phyloP scores from a whole-genome alignment of 2,888 invertebrate species.

The Leptogaster cylindrica region DNA sequence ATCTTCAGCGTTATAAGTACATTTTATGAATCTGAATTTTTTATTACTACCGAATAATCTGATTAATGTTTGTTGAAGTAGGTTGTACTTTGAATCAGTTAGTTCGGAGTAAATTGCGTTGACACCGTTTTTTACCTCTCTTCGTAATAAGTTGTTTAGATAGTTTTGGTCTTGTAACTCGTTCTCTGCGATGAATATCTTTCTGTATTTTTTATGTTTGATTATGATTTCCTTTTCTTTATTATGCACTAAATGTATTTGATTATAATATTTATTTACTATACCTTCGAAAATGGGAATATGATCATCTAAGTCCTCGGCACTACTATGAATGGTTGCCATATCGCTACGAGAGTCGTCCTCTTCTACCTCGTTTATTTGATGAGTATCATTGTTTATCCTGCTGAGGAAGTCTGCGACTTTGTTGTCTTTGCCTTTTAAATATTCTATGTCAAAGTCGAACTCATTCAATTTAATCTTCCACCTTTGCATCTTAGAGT shows the following conservation, averaged over 20 bases:
- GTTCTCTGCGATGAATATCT: neutral
- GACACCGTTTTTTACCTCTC: neutral
- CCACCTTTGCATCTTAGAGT: constrained; percentile 47
- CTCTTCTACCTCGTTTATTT: constrained; percentile 8
- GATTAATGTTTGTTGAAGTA: neutral
- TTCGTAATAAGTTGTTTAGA: neutral
- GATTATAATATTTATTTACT: neutral
- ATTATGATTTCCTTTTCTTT: neutral
- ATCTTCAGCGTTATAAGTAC: neutral
- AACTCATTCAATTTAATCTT: constrained; percentile 54
- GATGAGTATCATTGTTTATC: neutral
- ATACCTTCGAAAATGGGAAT: constrained; percentile 5
- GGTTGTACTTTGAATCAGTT: neutral
- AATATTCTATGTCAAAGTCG: constrained; percentile 37
- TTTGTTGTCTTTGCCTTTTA: constrained; percentile 31
- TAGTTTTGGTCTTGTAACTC: neutral
- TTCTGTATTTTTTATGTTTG: neutral
- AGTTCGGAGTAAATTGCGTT: neutral
- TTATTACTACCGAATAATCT: constrained; percentile 1
- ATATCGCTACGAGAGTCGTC: neutral
- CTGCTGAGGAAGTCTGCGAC: constrained; percentile 1
- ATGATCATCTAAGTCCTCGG: neutral
- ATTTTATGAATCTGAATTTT: neutral
- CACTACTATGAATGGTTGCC: constrained; percentile 2
- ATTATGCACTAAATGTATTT: constrained; percentile 1